Base-by-base conservation (phyloP, 2,797 vertebrate species). In the Parambassis ranga region DNA sequence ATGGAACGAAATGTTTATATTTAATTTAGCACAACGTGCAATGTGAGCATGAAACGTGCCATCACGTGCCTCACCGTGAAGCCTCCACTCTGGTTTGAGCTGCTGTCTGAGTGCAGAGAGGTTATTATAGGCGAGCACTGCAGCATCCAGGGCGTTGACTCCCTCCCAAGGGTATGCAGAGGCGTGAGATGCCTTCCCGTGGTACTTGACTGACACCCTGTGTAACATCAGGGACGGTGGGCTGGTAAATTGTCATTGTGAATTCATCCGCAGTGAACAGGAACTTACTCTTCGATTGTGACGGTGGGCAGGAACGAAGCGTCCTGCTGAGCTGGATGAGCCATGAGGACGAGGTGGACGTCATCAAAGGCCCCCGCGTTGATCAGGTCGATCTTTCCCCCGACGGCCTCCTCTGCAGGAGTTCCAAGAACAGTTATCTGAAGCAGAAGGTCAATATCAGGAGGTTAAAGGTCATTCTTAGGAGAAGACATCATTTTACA, bases 111-210 rank as follows among this genome's bases (percentile, higher is more conserved):
- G 92, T 30, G 89, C 87, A 75, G 95, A 96, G 69, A 97, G 67
- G 84, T 94, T 96, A 92, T 90, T 96, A 77, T 96, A 97, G 22
- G 95, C 95, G 52, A 96, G 90, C 65, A 98, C 94, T 16, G 95
- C 96, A 47, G 96, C 95, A 79, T 96, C 95, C 87, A 98, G 87
- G 28, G 95, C 94, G 44, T 96, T 98, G 50, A 96, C 74, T 67
- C 95, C 95, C 89, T 95, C 92, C 95, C 95, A 96, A 18, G 95
- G 95, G 79, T 94, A 95, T 8, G 93, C 93, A 63, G 95, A 92
- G 28, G 95, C 95, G 66, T 96, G 95, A 70, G 93, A 93, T 2
- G 94, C 90, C 84, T 94, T 96, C 80, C 95, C 95, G 50, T 89
- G 91, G 89, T 95, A 96, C 90, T 94, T 96, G 82, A 95, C 95